Evolutionary conservation across 1,140 invertebrate species (phyloP).

Genomic region (Musca domestica): DNA sequence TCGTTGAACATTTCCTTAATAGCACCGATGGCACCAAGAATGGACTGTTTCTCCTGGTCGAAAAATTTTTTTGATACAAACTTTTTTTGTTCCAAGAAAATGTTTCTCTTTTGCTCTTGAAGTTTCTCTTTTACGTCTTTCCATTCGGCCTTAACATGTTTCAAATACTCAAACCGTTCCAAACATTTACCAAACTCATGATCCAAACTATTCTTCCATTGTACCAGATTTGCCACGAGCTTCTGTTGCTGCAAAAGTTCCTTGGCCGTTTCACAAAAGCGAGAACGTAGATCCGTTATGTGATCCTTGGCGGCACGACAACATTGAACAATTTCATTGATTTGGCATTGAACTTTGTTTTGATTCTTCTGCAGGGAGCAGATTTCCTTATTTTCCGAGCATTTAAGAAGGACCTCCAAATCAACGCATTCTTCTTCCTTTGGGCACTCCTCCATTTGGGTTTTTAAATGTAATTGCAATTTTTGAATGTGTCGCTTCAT

Average conservation of each 20-base stretch:
- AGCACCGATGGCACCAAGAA: slow-evolving; percentile 11
- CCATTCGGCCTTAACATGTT: slow-evolving; percentile 26
- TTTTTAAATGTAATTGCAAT: slow-evolving; percentile 29
- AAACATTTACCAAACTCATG: slow-evolving; percentile 39
- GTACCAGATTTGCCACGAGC: slow-evolving; percentile 21
- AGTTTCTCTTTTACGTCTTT: slow-evolving; percentile 18
- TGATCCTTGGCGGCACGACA: slow-evolving; percentile 29
- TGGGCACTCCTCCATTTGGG: slow-evolving; percentile 8
- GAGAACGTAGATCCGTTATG: slow-evolving; percentile 26
- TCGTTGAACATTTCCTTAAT: slow-evolving; percentile 24
- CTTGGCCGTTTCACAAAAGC: slow-evolving; percentile 23
- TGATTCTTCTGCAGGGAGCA: slow-evolving; percentile 32
- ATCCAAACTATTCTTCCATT: slow-evolving; percentile 26
- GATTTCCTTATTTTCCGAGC: slow-evolving; percentile 9
- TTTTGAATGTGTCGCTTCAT: slow-evolving; percentile 31
- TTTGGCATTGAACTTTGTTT: slow-evolving; percentile 29
- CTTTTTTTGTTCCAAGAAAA: background rate
- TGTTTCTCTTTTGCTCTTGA: slow-evolving; percentile 3
- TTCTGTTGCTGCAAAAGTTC: slow-evolving; percentile 26
- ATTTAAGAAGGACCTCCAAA: background rate
- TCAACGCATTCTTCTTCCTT: slow-evolving; percentile 23
- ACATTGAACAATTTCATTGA: slow-evolving; percentile 25
- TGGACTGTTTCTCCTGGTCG: slow-evolving; percentile 13
- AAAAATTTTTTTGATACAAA: slow-evolving; percentile 33
- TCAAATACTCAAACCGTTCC: slow-evolving; percentile 39